Percentiles rank a stretch among this genome's conserved stretches.
phyloP scores from a whole-genome alignment of 2,888 invertebrate genomes.

The Xylophagus ater region DNA sequence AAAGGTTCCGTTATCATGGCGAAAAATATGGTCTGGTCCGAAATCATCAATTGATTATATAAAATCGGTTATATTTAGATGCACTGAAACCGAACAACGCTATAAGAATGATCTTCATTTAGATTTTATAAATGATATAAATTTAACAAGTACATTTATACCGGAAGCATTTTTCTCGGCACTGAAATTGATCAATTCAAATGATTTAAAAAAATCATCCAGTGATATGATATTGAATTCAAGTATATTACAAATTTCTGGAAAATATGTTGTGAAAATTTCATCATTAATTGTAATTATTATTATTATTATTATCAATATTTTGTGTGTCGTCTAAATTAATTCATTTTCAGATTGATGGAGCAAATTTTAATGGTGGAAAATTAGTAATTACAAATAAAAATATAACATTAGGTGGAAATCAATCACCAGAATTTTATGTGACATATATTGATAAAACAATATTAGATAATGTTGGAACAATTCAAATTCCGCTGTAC shows the following conservation, averaged over 20 bases:
- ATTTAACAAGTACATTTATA: constrained; percentile 32
- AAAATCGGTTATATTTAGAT: constrained; percentile 30
- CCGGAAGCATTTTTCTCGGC: constrained; percentile 33
- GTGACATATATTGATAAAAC: constrained; percentile 21
- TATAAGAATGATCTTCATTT: constrained; percentile 25
- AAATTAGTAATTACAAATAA: constrained; percentile 21
- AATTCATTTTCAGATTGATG: constrained; percentile 26
- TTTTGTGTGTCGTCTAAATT: neutral
- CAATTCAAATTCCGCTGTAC: constrained; percentile 26
- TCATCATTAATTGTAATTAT: constrained; percentile 29
- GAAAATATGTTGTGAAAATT: constrained; percentile 24
- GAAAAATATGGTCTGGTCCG: constrained; percentile 34
- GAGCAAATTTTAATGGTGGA: constrained; percentile 23
- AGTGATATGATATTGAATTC: constrained; percentile 27
- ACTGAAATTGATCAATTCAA: constrained; percentile 32
- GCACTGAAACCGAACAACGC: constrained; percentile 29
- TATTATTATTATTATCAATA: constrained; percentile 5
- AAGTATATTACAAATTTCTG: constrained; percentile 1
- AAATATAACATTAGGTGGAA: constrained; percentile 18
- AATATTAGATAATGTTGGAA: constrained; percentile 4
- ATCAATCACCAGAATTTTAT: constrained; percentile 22
- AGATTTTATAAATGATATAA: constrained; percentile 27
- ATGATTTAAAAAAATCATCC: constrained; percentile 27
- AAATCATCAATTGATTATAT: constrained; percentile 31
- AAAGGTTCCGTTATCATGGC: constrained; percentile 32